Percentiles rank a stretch among this genome's conserved stretches.
Conservation (phyloP, 2,888 invertebrate species). For the Orchestes rusci region DNA sequence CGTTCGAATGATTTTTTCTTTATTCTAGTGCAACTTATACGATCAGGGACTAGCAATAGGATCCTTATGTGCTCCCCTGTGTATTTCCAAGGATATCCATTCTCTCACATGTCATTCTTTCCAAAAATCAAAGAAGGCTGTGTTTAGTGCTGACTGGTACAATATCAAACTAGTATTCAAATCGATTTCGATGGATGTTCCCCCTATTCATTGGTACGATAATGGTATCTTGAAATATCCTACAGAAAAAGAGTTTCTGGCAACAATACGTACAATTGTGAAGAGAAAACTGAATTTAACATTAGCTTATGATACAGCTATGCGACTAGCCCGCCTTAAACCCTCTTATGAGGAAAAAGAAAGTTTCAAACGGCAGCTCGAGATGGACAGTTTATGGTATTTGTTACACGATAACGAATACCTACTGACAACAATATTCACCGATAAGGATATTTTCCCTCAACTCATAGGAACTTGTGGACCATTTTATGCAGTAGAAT, state of each 20-base stretch:
- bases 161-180: constrained; percentile 54
- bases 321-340: constrained; percentile 46
- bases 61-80: constrained; percentile 56
- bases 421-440: constrained; percentile 52
- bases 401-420: constrained; percentile 63
- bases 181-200: constrained; percentile 42
- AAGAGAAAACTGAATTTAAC: constrained; percentile 50
- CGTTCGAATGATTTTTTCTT: constrained; percentile 1
- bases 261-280: constrained; percentile 48
- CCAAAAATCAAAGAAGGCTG: constrained; percentile 54
- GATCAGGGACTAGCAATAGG: constrained; percentile 51
- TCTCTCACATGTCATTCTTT: constrained; percentile 55
- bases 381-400: constrained; percentile 57
- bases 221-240: constrained; percentile 47
- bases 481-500: constrained; percentile 58
- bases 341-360: constrained; percentile 44
- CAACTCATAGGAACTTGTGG: constrained; percentile 56
- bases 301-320: constrained; percentile 45
- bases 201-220: constrained; percentile 45
- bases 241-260: constrained; percentile 48
- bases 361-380: constrained; percentile 41
- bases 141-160: constrained; percentile 54
- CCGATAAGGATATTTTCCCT: constrained; percentile 56
- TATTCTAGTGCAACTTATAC: constrained; percentile 49
- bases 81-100: constrained; percentile 48